Evolutionary conservation across 2,113 vertebrate species (phyloP).

Genomic region (Platanista minor): DNA sequence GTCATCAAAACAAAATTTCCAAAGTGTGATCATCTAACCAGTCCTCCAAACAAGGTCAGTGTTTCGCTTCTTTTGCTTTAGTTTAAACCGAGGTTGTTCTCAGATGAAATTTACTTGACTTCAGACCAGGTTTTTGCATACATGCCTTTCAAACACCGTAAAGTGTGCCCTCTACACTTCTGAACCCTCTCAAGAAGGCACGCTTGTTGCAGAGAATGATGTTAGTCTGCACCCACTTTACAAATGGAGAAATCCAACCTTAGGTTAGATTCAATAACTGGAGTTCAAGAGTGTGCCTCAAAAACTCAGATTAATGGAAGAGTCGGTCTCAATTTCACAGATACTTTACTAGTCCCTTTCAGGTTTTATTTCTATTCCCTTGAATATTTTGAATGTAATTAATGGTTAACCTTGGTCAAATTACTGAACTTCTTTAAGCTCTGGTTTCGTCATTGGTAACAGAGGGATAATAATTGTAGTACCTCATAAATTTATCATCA

Average conservation of each 20-base stretch:
- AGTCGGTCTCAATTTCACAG: background rate
- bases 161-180: background rate
- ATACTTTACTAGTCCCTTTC: background rate
- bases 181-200: background rate
- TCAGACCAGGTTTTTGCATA: background rate
- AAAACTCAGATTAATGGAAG: background rate
- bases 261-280: background rate
- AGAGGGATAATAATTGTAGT: background rate
- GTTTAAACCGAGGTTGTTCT: background rate
- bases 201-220: background rate
- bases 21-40: background rate
- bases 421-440: conserved; percentile 18
- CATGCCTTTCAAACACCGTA: background rate
- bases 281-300: background rate
- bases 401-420: conserved; percentile 32
- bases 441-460: background rate
- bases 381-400: conserved; percentile 14
- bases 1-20: background rate
- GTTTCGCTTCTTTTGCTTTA: background rate
- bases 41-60: background rate
- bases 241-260: background rate
- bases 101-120: background rate
- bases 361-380: conserved; percentile 16
- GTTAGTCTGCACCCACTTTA: background rate
- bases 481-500: background rate